Conservation (phyloP, 2,888 invertebrate species). For the Stenchaetothrips biformis region DNA sequence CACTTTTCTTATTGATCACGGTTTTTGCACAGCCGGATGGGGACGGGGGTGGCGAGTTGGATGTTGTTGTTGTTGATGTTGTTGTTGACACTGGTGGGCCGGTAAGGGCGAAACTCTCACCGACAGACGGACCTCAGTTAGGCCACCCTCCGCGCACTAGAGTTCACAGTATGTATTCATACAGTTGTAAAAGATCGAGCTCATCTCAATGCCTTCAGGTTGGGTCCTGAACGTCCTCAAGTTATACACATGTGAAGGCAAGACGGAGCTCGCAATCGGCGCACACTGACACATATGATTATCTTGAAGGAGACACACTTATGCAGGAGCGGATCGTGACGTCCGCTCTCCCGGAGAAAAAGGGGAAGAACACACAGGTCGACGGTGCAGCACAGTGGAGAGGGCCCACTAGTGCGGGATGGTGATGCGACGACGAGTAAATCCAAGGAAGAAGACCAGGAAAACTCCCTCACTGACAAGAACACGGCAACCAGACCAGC, state of each 20-base stretch:
- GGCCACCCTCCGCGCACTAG: conserved; percentile 24
- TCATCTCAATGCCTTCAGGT: conserved; percentile 10
- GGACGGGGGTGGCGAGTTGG: neutral
- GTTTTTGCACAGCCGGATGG: neutral
- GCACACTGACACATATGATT: neutral
- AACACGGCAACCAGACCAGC: neutral
- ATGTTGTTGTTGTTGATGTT: neutral
- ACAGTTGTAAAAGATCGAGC: conserved; percentile 14
- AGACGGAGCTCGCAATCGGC: neutral
- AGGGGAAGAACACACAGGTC: neutral
- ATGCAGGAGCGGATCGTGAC: neutral
- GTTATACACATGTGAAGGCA: neutral
- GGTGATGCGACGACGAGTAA: neutral
- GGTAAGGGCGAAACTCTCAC: neutral
- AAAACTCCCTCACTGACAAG: neutral
- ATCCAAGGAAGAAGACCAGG: neutral
- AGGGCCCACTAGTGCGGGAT: neutral
- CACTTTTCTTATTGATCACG: neutral
- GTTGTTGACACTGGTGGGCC: neutral
- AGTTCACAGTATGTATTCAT: conserved; percentile 21
- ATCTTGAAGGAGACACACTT: neutral
- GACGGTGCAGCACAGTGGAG: neutral
- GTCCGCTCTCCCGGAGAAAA: conserved; percentile 10
- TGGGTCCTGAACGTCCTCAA: neutral
- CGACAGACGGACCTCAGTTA: neutral